These are phyloP conservation scores for Drosophila flavopinicola DNA, from an alignment of 2,888 invertebrate species.

Conservation along the genomic window DNA sequence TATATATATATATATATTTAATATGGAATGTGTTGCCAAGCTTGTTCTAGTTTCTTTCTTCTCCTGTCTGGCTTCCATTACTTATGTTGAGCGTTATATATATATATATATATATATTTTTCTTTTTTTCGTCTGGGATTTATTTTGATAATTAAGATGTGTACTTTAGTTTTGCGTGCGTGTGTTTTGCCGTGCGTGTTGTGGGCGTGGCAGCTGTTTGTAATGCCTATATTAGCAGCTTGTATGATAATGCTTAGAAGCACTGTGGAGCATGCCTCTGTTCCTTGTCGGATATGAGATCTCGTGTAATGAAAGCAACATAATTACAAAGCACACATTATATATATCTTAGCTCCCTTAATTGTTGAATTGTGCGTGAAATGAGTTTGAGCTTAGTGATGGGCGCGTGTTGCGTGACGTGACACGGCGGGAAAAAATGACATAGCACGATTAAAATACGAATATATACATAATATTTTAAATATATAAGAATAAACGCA, in stretches of 20 bases:
- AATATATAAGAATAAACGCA: neutral
- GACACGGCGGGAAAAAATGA: no score
- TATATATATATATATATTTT: no score
- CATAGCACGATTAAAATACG: neutral
- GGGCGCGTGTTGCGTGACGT: neutral
- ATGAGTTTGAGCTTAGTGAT: conserved; percentile 5
- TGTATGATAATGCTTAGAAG: conserved; percentile 48
- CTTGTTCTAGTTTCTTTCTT: neutral
- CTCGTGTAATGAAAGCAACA: conserved; percentile 36
- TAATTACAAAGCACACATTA: conserved; percentile 33
- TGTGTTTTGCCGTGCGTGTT: conserved; percentile 28
- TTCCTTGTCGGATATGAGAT: conserved; percentile 2
- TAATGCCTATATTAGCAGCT: conserved; percentile 60
- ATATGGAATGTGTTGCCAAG: no score
- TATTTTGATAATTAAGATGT: conserved; percentile 66
- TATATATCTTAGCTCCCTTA: conserved; percentile 7
- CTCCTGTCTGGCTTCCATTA: conserved; percentile 38
- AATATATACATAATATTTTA: neutral
- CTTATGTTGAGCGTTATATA: conserved; percentile 18
- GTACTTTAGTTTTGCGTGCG: conserved; percentile 49
- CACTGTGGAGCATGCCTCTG: neutral
- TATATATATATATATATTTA: no score
- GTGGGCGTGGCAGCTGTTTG: conserved; percentile 30
- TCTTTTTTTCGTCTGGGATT: conserved; percentile 43
- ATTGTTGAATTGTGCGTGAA: conserved; percentile 23